phyloP scores from a whole-genome alignment of 2,888 invertebrate genomes.

The Plebejus anna region DNA sequence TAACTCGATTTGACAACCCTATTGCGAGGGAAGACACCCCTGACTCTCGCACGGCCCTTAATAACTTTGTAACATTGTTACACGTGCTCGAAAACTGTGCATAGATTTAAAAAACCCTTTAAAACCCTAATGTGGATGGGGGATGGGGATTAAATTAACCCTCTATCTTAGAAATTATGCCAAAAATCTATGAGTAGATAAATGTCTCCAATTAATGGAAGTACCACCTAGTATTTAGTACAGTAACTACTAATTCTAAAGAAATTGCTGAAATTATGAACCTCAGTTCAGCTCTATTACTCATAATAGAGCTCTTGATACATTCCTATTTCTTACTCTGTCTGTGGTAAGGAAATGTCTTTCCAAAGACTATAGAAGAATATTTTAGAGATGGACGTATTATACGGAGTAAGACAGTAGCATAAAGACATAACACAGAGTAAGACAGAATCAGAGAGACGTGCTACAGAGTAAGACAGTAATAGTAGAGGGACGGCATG shows the following conservation, averaged over 20 bases:
- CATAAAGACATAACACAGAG: not conserved
- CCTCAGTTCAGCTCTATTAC: too few relatives aligned
- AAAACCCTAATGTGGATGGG: not conserved
- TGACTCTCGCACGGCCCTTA: not conserved
- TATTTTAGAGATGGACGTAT: too few relatives aligned
- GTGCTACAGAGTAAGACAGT: not conserved
- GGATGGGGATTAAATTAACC: not conserved
- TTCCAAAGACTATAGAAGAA: too few relatives aligned
- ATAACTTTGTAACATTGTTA: conserved; percentile 12
- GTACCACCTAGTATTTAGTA: too few relatives aligned
- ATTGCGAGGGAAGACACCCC: conserved; percentile 4
- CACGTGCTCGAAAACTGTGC: conserved; percentile 5
- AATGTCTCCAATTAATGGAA: too few relatives aligned
- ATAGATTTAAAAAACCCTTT: not conserved
- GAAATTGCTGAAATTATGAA: too few relatives aligned
- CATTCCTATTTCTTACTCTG: too few relatives aligned
- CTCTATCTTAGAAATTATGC: not conserved
- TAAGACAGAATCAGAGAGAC: not conserved
- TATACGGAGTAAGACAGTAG: too few relatives aligned
- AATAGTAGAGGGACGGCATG: not conserved
- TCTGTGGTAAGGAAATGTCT: too few relatives aligned
- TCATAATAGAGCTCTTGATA: too few relatives aligned
- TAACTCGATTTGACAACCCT: conserved; percentile 7
- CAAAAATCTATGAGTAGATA: too few relatives aligned
- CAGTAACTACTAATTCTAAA: too few relatives aligned